Evolutionary conservation across 2,797 vertebrate species (phyloP), one percentile per base, ranked within the genome.

Genomic region (Epinephelus malabaricus): DNA sequence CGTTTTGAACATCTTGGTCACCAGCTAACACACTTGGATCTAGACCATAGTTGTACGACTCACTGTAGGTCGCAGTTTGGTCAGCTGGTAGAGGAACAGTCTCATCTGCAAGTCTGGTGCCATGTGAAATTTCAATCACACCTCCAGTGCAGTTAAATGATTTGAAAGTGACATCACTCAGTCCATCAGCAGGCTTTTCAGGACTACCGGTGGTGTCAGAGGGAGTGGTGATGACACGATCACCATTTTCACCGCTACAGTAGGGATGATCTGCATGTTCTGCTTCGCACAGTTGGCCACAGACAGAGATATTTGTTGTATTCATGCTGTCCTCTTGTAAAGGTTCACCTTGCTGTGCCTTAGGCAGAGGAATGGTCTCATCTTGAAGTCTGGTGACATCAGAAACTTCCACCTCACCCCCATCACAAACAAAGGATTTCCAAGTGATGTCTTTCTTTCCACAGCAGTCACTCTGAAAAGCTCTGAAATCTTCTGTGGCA

Each of bases 231-330:
- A 25, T 27, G 49, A 68, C 55, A 62, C 60, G 11, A 66, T 51
- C 38, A 19, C 9, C 25, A 21, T 58, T 69, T 80, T 79, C 73
- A 27, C 27, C 59, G 13, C 25, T 69, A 62, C 64, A 92, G 86
- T 94, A 90, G 1, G 74, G 88, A 86, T 93, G 92, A 54, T 95
- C 92, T n/a, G 67, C 58, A 69, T 92, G 79, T 45, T 88, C 73
- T 7, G 1, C 51, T 66, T 71, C 54, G 79, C 13, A 5, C 7
- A 59, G 61, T 14, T 59, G 74, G 3, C 23, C 18, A 27, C 12
- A 69, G 46, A 75, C 69, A 13, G 50, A 75, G 23, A 62, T 2
- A 46, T 65, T 5, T 54, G 80, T 73, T 55, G 45, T 45, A 81
- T 81, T 74, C 15, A 86, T n/a, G 59, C 61, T 61, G 25, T 53